Evolutionary conservation across 2,113 vertebrate species (phyloP), one percentile per base, ranked within the genome.

Genomic region (Ptyas mucosa): DNA sequence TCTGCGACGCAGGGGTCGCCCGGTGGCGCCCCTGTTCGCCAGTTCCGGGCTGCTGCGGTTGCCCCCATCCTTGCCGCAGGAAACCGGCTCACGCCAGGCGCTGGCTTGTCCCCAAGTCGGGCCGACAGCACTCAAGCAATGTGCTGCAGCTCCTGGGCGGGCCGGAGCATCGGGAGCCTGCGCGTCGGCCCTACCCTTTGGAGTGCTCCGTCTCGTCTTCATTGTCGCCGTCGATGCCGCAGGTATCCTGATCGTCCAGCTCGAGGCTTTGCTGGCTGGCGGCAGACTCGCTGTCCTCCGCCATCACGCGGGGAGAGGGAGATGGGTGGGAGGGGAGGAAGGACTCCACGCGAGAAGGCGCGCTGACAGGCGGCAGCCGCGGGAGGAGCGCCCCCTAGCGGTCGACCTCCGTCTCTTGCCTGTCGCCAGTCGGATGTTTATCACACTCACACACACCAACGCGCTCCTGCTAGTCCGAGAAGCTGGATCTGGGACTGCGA

Each of bases 191-290:
- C 97, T 97, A 99, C 99, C 99, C 99, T 90, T 99, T 98, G 97
- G 98, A 97, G 95, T 99, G 98, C 95, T 99, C 99, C 53, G 98
- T 98, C 97, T 99, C 99, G 97, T 99, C 99, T 92, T 99, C 99
- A 97, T 99, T 99, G 97, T 99, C 99, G 93, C 99, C 99, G 96
- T 99, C 99, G 96, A 99, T 99, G 34, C 99, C 99, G 97, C 99
- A 99, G 95, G 99, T 99, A 96, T 99, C 99, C 98, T 99, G 99
- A 97, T 99, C 99, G 95, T 99, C 99, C 96, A 99, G 98, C 97
- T 99, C 99, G 97, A 99, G 97, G 98, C 99, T 99, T 98, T 99
- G 99, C 98, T 99, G 99, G 97, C 99, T 99, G 97, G 99, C 99
- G 69, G 99, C 99, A 85, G 99, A 99, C 98, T 99, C 99, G 96